Evolutionary conservation across 2,888 invertebrate genomes (phyloP).

Genomic region (Fissipunctia ypsillon): DNA sequence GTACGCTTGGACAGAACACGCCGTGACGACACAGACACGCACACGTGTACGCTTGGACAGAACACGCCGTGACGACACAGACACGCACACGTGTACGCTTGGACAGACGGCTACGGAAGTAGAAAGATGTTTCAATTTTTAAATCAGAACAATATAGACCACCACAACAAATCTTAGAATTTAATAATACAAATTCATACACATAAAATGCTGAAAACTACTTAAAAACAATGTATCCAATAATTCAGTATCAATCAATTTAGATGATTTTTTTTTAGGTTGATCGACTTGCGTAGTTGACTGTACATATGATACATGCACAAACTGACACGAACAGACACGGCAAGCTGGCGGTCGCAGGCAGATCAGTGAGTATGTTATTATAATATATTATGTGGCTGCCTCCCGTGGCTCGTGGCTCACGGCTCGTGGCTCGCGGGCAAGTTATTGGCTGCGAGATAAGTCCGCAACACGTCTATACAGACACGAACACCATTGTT

Average conservation of each 20-base stretch:
- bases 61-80: background rate
- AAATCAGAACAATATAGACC: background rate
- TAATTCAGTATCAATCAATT: background rate
- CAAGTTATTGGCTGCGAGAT: constrained; percentile 31
- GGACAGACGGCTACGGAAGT: background rate
- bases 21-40: background rate
- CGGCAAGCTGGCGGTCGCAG: constrained; percentile 46
- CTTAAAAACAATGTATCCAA: background rate
- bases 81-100: background rate
- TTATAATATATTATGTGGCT: constrained; percentile 25
- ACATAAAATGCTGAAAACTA: background rate
- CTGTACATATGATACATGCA: background rate
- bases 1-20: no score
- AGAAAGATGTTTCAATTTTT: background rate
- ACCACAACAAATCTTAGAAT: background rate
- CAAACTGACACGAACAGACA: background rate
- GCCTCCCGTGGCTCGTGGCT: constrained; percentile 11
- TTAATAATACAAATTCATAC: background rate
- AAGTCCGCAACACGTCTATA: constrained; percentile 25
- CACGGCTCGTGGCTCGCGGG: constrained; percentile 7
- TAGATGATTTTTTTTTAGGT: background rate
- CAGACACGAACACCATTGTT: background rate
- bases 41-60: background rate
- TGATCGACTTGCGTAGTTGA: background rate
- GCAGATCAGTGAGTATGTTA: constrained; percentile 57